A percentile compares a stretch with the other conserved stretches of the same genome.
These are phyloP conservation scores for Oscheius sp. DNA, from an alignment of 2,888 invertebrate genomes.

Conservation along the genomic window DNA sequence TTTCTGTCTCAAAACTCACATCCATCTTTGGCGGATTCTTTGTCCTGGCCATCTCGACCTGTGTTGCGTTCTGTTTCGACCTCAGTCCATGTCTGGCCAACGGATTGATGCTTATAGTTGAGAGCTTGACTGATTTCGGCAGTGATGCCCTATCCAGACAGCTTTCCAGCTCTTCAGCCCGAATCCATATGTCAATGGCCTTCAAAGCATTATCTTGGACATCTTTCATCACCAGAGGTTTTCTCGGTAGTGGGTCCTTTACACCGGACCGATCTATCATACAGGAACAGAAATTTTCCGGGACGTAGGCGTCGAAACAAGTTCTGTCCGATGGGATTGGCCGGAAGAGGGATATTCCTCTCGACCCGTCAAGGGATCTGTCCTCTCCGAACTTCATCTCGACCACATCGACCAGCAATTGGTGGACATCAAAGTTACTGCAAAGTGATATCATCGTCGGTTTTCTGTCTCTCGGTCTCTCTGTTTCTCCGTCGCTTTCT, in stretches of 20 bases:
- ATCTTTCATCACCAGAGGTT: neutral
- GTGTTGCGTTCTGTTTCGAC: constrained; percentile 40
- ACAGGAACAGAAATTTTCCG: constrained; percentile 60
- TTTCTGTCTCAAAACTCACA: neutral
- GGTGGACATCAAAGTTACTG: constrained; percentile 75
- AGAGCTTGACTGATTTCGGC: constrained; percentile 26
- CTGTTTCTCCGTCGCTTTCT: neutral
- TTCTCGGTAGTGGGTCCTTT: too few species aligned
- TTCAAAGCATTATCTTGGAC: constrained; percentile 38
- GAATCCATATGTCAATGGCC: constrained; percentile 42
- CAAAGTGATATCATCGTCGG: constrained; percentile 50
- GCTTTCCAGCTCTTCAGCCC: constrained; percentile 37
- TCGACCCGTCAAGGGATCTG: constrained; percentile 13
- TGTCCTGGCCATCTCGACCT: neutral
- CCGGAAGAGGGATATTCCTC: constrained; percentile 59
- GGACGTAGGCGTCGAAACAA: neutral
- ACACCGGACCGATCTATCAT: neutral
- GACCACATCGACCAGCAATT: constrained; percentile 72
- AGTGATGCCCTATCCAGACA: constrained; percentile 41
- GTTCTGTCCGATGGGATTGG: constrained; percentile 39
- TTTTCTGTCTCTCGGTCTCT: neutral
- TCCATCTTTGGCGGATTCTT: constrained; percentile 8
- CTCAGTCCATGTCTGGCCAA: constrained; percentile 40
- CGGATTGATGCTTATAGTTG: constrained; percentile 42
- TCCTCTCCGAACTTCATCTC: constrained; percentile 45